Evolutionary conservation across 2,888 invertebrate species (phyloP), one percentile per base, ranked within the genome.

Genomic region (Cantharis lateralis): DNA sequence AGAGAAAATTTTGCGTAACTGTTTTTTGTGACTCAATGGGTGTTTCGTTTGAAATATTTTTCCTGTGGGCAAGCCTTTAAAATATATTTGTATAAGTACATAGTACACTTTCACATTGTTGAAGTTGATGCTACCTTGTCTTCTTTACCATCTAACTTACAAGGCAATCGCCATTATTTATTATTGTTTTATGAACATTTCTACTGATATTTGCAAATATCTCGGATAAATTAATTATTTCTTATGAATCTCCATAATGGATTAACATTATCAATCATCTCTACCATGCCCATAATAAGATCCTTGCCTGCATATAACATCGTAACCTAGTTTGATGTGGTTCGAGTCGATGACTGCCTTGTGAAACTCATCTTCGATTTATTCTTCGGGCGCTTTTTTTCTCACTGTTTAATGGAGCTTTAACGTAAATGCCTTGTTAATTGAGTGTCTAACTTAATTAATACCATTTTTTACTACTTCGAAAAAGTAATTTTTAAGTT

Each of bases 291-390:
- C 48, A n/a, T 48, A 48, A n/a, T 48, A 48, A 48, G 48, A n/a
- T n/a, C 3, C 5, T 48, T 48, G 68, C 68, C 62, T 69, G 26
- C 10, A 28, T 11, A 10, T 73, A 24, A 62, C 68, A 71, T 62
- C 24, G 61, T 73, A 73, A 73, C 73, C 68, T 48, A 73, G 68
- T 73, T 73, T 73, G 68, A 68, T 68, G 15, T 32, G 20, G 61
- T 62, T 62, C 61, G 28, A 73, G 69, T 73, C 68, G 68, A 72
- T 72, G 66, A 62, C 61, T 66, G 61, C 15, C 48, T 66, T 72
- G 73, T 63, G 73, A 73, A 69, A 72, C 72, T 69, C 73, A 62
- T 72, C 72, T 32, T 48, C 20, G 63, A 73, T 73, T 63, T 68
- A 68, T 68, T 73, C 73, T 62, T 62, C 1, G 24, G 66, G 72